Percentiles rank a stretch among this genome's conserved stretches.
These are phyloP conservation scores for Aurelia sp. DNA, from an alignment of 30 jellyfish, hydroid and myxozoan species.

Conservation along the genomic window DNA sequence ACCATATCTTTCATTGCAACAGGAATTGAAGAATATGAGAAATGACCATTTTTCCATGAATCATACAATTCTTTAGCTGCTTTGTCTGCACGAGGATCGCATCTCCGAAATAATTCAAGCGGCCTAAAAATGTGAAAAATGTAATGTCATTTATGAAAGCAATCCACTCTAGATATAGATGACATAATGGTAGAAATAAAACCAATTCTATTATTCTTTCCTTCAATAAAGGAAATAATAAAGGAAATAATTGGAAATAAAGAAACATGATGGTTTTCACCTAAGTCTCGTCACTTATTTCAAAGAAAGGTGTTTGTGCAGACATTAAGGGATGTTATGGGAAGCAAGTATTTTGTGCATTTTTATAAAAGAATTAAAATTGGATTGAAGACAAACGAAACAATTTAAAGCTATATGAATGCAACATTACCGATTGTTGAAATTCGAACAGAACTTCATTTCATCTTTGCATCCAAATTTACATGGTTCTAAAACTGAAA, in stretches of 20 bases:
- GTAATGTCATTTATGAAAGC: not conserved
- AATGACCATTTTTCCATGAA: constrained; percentile 79
- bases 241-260: too few species aligned
- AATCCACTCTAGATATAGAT: not conserved
- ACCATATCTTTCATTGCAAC: constrained; percentile 55
- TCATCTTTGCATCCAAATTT: constrained; percentile 78
- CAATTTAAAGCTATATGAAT: not conserved
- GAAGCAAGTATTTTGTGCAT: too few species aligned
- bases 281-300: too few species aligned
- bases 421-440: constrained; percentile 70
- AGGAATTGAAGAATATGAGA: constrained; percentile 29
- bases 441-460: constrained; percentile 77
- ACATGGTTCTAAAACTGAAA: constrained; percentile 86
- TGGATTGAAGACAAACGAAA: not conserved
- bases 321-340: too few species aligned
- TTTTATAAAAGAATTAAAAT: not conserved
- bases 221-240: too few species aligned
- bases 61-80: constrained; percentile 65
- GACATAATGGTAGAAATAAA: not conserved
- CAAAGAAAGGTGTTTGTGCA: too few species aligned
- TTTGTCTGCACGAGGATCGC: constrained; percentile 76
- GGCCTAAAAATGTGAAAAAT: constrained; percentile 46
- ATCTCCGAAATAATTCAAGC: constrained; percentile 76
- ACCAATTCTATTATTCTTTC: too few species aligned
- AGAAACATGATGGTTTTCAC: too few species aligned